These are phyloP conservation scores for Hydrozoanthus tunicans DNA, from an alignment of 64 coral and sea anemone species.

Conservation along the genomic window DNA sequence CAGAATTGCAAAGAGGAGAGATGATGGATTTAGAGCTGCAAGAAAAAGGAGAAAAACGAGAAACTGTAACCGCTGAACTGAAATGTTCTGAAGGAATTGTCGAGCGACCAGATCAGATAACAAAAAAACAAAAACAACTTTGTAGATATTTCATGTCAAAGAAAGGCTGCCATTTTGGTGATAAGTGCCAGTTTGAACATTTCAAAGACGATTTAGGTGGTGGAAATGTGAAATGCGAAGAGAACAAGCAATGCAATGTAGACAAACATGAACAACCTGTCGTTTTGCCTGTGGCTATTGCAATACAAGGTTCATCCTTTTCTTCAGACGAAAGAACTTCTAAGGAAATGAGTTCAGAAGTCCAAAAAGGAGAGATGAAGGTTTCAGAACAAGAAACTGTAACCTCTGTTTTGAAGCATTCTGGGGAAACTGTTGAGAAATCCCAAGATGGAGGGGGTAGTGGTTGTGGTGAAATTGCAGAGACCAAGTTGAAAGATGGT, in stretches of 20 bases:
- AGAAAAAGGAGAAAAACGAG: background rate
- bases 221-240: background rate
- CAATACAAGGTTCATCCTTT: background rate
- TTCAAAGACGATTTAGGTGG: background rate
- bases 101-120: background rate
- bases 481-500: background rate
- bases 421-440: background rate
- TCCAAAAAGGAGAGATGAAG: background rate
- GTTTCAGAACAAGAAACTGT: background rate
- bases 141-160: slow-evolving; percentile 79
- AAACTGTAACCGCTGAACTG: background rate
- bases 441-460: background rate
- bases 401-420: background rate
- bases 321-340: background rate
- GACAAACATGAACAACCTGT: background rate
- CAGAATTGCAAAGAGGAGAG: background rate
- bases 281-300: no score
- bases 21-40: background rate
- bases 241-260: background rate
- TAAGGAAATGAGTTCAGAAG: background rate
- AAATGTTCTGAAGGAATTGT: background rate
- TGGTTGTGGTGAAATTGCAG: slow-evolving; percentile 14
- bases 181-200: slow-evolving; percentile 68
- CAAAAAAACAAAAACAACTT: slow-evolving; percentile 21
- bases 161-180: slow-evolving; percentile 61